Conservation (phyloP, 2,113 vertebrate species). For the Heloderma charlesbogerti region DNA sequence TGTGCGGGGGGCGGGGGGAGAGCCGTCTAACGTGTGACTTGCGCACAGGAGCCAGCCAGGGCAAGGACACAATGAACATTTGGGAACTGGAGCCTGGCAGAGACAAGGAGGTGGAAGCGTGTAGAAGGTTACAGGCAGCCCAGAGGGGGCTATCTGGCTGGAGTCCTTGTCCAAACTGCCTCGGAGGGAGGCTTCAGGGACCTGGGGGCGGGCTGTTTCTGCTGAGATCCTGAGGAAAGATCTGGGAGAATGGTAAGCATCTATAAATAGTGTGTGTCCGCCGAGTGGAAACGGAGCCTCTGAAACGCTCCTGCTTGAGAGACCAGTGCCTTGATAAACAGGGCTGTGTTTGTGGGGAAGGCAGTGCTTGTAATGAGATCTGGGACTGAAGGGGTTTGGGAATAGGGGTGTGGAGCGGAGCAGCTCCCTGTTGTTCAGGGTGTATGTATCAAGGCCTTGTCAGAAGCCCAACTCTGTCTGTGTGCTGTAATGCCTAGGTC, state of each 20-base stretch:
- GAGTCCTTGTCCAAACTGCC: conserved; percentile 54
- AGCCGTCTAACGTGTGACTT: neutral
- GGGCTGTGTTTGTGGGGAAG: conserved; percentile 65
- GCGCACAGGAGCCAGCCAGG: conserved; percentile 15
- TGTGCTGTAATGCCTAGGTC: neutral
- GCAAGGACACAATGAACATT: conserved; percentile 39
- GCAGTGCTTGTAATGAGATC: conserved; percentile 53
- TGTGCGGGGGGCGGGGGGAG: neutral
- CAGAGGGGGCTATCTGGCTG: neutral
- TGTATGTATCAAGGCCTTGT: neutral
- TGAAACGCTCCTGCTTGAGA: conserved; percentile 71
- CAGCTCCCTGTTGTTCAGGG: neutral
- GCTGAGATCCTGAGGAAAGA: conserved; percentile 77
- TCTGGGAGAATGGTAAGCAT: conserved; percentile 77
- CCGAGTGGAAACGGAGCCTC: conserved; percentile 74
- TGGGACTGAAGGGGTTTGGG: neutral
- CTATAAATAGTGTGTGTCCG: conserved; percentile 78
- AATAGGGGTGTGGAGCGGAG: neutral
- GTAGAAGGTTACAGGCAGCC: conserved; percentile 60
- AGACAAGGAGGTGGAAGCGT: conserved; percentile 51
- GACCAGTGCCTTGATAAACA: conserved; percentile 73
- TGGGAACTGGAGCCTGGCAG: conserved; percentile 30
- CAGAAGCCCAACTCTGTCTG: neutral
- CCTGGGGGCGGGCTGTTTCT: conserved; percentile 74
- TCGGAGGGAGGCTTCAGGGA: conserved; percentile 63